Evolutionary conservation across 2,113 vertebrate species (phyloP).

Genomic region (Poeciliopsis occidentalis): DNA sequence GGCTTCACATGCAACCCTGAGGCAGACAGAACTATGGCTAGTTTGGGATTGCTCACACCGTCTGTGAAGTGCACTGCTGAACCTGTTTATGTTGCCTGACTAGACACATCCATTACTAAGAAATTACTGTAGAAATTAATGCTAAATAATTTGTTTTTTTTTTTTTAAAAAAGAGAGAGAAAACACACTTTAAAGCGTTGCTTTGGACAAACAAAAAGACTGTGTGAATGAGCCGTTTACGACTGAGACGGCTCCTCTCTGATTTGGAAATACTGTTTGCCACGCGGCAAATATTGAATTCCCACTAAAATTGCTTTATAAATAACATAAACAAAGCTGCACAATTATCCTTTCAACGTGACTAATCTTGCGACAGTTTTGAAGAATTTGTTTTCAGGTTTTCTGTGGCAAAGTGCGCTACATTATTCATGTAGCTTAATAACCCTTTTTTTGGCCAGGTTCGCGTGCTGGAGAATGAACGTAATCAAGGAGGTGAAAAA

Average conservation of each 20-base stretch:
- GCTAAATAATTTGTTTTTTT: constrained; percentile 2
- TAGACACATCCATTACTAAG: constrained; percentile 32
- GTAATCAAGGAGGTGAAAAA: constrained; percentile 47
- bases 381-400: constrained; percentile 56
- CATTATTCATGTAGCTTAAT: constrained; percentile 59
- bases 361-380: constrained; percentile 51
- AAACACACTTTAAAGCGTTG: constrained; percentile 22
- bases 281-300: constrained; percentile 44
- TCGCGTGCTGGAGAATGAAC: constrained; percentile 54
- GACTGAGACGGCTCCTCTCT: constrained; percentile 30
- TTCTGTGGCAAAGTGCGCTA: constrained; percentile 41
- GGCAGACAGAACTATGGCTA: constrained; percentile 77
- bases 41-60: constrained; percentile 58
- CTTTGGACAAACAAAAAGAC: constrained; percentile 26
- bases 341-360: constrained; percentile 35
- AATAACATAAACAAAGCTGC: constrained; percentile 62
- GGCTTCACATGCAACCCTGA: constrained; percentile 78
- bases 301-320: constrained; percentile 50
- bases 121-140: constrained; percentile 14
- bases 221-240: constrained; percentile 39
- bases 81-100: constrained; percentile 17
- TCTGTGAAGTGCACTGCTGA: constrained; percentile 32
- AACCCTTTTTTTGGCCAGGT: constrained; percentile 42
- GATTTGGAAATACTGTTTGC: constrained; percentile 54
- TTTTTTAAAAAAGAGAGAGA: background rate